Evolutionary conservation across 2,888 invertebrate genomes (phyloP).

Genomic region (Cynaeus angustus): DNA sequence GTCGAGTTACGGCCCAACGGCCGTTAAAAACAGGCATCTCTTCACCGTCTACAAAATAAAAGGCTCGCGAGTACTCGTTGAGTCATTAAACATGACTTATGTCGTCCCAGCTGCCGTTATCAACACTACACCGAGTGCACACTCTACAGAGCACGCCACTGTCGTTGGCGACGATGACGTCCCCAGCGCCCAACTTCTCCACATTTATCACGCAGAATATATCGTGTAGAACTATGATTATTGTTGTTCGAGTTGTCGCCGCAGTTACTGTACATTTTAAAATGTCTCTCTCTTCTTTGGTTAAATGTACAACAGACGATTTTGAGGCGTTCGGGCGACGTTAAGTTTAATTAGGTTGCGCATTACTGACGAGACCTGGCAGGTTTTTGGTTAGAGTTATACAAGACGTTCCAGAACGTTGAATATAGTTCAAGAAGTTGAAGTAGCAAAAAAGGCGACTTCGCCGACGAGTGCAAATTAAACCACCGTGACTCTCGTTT

Average conservation of each 20-base stretch:
- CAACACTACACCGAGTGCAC: constrained; percentile 61
- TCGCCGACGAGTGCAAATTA: constrained; percentile 25
- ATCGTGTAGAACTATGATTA: constrained; percentile 53
- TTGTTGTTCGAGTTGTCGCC: constrained; percentile 52
- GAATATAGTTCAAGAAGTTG: constrained; percentile 8
- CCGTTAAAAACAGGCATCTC: constrained; percentile 58
- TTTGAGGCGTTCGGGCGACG: constrained; percentile 32
- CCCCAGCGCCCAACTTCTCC: constrained; percentile 46
- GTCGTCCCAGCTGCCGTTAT: constrained; percentile 57
- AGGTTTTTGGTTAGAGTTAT: constrained; percentile 10
- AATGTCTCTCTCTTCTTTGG: constrained; percentile 16
- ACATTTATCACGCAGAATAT: constrained; percentile 50
- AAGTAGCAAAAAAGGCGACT: constrained; percentile 27
- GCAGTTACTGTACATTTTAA: constrained; percentile 47
- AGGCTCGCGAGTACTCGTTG: constrained; percentile 50
- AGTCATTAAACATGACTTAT: constrained; percentile 63
- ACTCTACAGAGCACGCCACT: constrained; percentile 50
- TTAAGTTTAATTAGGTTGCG: constrained; percentile 42
- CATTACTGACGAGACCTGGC: constrained; percentile 3
- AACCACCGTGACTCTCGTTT: constrained; percentile 34
- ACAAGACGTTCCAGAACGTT: neutral
- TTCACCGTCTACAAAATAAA: constrained; percentile 54
- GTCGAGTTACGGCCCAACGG: constrained; percentile 45
- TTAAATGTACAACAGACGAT: constrained; percentile 31
- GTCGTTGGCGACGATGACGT: constrained; percentile 25